Base-by-base conservation (phyloP, 2,797 vertebrate species). In the Scarus forsteni region DNA sequence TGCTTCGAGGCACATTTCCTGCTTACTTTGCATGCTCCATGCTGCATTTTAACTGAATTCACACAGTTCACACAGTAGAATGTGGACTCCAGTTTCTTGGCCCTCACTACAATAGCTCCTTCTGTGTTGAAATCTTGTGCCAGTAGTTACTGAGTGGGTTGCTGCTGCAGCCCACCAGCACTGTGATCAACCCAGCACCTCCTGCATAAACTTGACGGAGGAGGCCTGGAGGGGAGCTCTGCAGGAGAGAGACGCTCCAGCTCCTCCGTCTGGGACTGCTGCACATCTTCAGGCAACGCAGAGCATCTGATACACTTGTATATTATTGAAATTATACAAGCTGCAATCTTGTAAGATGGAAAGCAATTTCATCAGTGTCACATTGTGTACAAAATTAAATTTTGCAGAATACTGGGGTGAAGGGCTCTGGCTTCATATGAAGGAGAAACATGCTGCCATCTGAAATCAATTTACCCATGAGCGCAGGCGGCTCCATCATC, bases 341-440 rank as follows among this genome's bases (percentile, higher is more conserved):
- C 54, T 64, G 49, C 64, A 60, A 0, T 48, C 63, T 44, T 79
- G 76, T 70, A 52, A 18, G 51, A 64, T 40, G 54, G 66, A 70
- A 84, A 77, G 68, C 83, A 77, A 66, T 85, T 86, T 81, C 46
- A 82, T 84, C 72, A 76, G 18, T 52, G 66, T 83, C 65, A 77
- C 56, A 81, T 77, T 70, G 73, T 72, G 52, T 66, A 67, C 54
- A 65, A 70, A 79, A 86, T 81, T 79, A 57, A 57, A 77, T 60
- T 74, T 59, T 50, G 39, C 27, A 70, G 71, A 73, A 56, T 16
- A 59, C 53, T 36, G 13, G 15, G 10, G 36, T 7, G 42, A 16
- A 10, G 54, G 14, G 40, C 43, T 75, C 56, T 71, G 36, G 27
- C 46, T 61, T 57, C 53, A 42, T 16, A 57, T n/a, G 67, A 60